A percentile compares a stretch with the other conserved stretches of the same genome.
Evolutionary conservation across 2,888 invertebrate species (phyloP).

Genomic region (Lydus trimaculatus): DNA sequence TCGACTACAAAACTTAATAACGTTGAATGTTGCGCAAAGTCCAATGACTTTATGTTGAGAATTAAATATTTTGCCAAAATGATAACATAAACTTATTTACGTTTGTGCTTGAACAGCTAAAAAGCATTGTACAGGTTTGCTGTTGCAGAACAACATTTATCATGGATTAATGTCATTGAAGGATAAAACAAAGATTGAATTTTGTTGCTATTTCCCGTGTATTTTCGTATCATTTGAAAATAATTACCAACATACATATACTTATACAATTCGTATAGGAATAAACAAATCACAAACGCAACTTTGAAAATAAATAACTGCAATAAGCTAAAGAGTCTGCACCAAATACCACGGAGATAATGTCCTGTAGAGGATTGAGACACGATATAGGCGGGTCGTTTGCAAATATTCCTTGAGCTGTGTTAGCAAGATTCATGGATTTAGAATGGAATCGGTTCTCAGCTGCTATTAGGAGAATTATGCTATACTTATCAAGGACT

Average conservation of each 20-base stretch:
- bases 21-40: conserved; percentile 39
- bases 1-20: conserved; percentile 33
- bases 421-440: conserved; percentile 55
- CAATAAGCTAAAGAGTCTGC: conserved; percentile 45
- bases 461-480: conserved; percentile 39
- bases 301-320: conserved; percentile 49
- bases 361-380: conserved; percentile 52
- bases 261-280: conserved; percentile 22
- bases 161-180: neutral
- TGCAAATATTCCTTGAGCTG: conserved; percentile 55
- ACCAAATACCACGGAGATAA: conserved; percentile 45
- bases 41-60: conserved; percentile 34
- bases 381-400: conserved; percentile 55
- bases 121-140: conserved; percentile 13
- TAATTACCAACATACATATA: conserved; percentile 8
- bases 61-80: conserved; percentile 33
- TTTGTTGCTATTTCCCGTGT: neutral
- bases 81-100: conserved; percentile 30
- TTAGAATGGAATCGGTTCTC: conserved; percentile 45
- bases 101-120: conserved; percentile 6
- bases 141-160: conserved; percentile 25
- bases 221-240: neutral
- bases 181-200: neutral
- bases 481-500: conserved; percentile 31
- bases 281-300: conserved; percentile 46